Evolutionary conservation across 2,888 invertebrate genomes (phyloP), one percentile per base, ranked within the genome.

Genomic region (Rhodophaea formosa): DNA sequence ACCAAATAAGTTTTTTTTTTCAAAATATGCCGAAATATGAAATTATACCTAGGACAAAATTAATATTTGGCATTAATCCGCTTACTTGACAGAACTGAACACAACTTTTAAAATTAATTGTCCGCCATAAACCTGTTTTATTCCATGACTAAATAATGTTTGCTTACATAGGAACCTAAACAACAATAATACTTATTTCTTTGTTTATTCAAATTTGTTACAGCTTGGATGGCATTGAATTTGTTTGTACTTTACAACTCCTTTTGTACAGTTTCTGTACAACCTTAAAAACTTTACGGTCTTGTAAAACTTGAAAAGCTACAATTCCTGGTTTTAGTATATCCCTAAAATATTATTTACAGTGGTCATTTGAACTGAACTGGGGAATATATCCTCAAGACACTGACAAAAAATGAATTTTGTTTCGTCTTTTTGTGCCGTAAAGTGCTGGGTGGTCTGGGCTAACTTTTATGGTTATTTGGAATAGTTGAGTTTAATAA

Each of bases 381-480:
- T 39, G 12, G 39, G 5, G 39, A 39, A 39, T 39, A 12, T 39
- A 3, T n/a, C 39, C 10, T 10, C 1, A 39, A n/a, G 69, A 63
- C 16, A 42, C 23, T 29, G 3, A 53, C 53, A 53, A 53, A 53
- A 43, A n/a, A 32, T 29, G 30, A 52, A 35, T 53, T 43, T 42
- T 12, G n/a, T 53, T 54, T 42, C 66, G 66, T 66, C 67, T 69
- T 69, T 65, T 62, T 70, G 60, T 69, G 66, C 62, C 52, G 64
- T 39, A 39, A 35, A 51, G 63, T 59, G 59, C 63, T 73, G 79
- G 79, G 79, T 80, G 79, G 79, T 78, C 78, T 59, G 35, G 53
- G 58, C 55, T 62, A 53, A 56, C 51, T 61, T 63, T 61, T 61
- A 61, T 59, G 58, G 55, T 56, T 56, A 59, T 61, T 57, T 62